phyloP scores from a whole-genome alignment of 35 echinoderm and acorn worm species.

The Patiria miniata region DNA sequence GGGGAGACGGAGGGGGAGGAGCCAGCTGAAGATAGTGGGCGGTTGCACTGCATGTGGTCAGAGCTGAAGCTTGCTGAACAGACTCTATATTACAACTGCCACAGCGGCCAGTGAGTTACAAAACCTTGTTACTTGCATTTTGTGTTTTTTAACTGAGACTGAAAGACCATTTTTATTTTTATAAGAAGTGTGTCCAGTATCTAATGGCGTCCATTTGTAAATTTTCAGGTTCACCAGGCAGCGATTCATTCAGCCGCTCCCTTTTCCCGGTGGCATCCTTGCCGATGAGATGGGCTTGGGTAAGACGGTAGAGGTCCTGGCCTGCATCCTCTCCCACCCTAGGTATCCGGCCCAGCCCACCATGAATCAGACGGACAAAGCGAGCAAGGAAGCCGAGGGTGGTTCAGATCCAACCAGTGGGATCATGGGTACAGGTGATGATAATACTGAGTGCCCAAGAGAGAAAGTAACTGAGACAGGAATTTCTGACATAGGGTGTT shows the following conservation, averaged over 20 bases:
- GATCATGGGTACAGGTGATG: no score
- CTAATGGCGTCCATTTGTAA: background rate
- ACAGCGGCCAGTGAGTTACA: constrained; percentile 82
- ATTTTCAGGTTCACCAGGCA: constrained; percentile 67
- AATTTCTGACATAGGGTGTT: no score
- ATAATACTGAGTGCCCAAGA: no score
- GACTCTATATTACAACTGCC: constrained; percentile 71
- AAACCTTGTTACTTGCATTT: no score
- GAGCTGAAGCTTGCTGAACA: constrained; percentile 39
- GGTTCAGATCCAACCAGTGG: background rate
- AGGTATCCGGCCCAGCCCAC: background rate
- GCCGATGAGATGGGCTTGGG: constrained; percentile 99
- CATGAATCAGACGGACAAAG: background rate
- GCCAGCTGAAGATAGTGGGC: background rate
- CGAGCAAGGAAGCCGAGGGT: background rate
- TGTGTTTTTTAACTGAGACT: no score
- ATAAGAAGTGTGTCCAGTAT: no score
- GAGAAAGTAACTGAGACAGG: no score
- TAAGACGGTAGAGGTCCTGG: constrained; percentile 97
- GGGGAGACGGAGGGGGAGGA: background rate
- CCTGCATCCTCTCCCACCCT: constrained; percentile 78
- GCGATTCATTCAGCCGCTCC: constrained; percentile 17
- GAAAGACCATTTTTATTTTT: no score
- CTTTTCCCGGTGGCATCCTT: constrained; percentile 84
- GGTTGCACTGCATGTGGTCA: constrained; percentile 66